Evolutionary conservation across 2,113 vertebrate genomes (phyloP).

Genomic region (Thalassarche chlororhynchos): DNA sequence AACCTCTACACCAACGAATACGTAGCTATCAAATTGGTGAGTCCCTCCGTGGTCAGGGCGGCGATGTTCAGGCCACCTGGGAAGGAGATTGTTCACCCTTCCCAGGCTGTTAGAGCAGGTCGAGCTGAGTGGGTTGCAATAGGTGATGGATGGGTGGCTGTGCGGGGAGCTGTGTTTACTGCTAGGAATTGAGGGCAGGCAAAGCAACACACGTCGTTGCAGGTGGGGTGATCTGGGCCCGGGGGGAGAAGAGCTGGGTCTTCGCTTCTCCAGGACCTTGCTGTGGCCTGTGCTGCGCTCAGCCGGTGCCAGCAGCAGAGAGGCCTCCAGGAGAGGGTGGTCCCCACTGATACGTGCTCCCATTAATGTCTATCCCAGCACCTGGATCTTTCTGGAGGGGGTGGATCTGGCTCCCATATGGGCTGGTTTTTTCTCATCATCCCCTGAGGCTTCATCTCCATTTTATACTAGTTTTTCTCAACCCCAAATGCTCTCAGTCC

Average conservation of each 20-base stretch:
- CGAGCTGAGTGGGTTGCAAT: accelerated
- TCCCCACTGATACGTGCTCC: not conserved
- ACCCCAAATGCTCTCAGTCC: not conserved
- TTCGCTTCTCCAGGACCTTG: not conserved
- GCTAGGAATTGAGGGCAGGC: not conserved
- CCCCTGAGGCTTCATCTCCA: not conserved
- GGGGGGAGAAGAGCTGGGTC: not conserved
- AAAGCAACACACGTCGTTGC: not conserved
- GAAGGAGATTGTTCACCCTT: not conserved
- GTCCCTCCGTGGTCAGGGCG: not conserved
- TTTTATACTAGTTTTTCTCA: not conserved
- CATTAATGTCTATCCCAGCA: not conserved
- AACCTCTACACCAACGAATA: slow-evolving; percentile 98
- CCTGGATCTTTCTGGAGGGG: not conserved
- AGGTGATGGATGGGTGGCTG: not conserved
- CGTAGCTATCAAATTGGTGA: slow-evolving; percentile 97
- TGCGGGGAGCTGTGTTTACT: accelerated
- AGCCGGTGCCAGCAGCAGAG: not conserved
- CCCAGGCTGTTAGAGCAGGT: too few relatives aligned
- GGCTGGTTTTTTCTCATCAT: not conserved
- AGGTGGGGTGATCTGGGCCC: not conserved
- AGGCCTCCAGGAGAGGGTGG: not conserved
- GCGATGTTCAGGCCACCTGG: not conserved
- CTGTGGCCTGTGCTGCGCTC: not conserved
- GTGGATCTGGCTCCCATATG: not conserved